phyloP scores from a whole-genome alignment of 2,113 vertebrate species.

The Cricetomys ansorgei region DNA sequence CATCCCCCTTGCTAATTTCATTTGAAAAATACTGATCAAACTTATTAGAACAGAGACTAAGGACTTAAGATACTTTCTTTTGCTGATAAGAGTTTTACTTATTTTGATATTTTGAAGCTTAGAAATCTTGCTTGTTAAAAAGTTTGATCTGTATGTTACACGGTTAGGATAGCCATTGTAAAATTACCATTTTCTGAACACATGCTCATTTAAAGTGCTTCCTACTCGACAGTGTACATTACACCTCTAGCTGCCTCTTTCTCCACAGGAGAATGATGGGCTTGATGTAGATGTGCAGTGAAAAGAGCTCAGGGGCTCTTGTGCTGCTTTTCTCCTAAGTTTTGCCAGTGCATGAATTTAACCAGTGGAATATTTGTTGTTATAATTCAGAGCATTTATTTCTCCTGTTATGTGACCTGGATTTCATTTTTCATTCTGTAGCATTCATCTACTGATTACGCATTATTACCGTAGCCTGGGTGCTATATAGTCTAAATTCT shows the following conservation, averaged over 20 bases:
- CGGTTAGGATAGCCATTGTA: slow-evolving; percentile 20
- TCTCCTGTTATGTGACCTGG: not conserved
- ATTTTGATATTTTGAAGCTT: slow-evolving; percentile 46
- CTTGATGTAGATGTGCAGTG: not conserved
- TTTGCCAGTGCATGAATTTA: slow-evolving; percentile 62
- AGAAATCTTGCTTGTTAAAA: slow-evolving; percentile 46
- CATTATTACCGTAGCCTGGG: slow-evolving; percentile 52
- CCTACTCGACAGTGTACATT: not conserved
- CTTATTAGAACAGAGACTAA: slow-evolving; percentile 11
- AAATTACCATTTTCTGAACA: slow-evolving; percentile 17
- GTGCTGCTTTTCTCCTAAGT: slow-evolving; percentile 35
- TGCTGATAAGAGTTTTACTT: not conserved
- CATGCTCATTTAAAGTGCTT: slow-evolving; percentile 13
- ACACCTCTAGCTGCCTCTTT: not conserved
- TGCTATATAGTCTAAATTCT: not conserved
- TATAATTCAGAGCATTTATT: slow-evolving; percentile 1
- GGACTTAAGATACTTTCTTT: slow-evolving; percentile 8
- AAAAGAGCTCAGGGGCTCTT: not conserved
- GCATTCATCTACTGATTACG: slow-evolving; percentile 63
- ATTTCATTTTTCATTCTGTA: slow-evolving; percentile 53
- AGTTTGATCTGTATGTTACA: slow-evolving; percentile 38
- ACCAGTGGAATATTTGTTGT: not conserved
- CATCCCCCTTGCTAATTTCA: not conserved
- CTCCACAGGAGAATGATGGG: not conserved
- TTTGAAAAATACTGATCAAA: slow-evolving; percentile 20